Evolutionary conservation across 2,113 vertebrate genomes (phyloP), one percentile per base, ranked within the genome.

Genomic region (Coregonus clupeaformis): DNA sequence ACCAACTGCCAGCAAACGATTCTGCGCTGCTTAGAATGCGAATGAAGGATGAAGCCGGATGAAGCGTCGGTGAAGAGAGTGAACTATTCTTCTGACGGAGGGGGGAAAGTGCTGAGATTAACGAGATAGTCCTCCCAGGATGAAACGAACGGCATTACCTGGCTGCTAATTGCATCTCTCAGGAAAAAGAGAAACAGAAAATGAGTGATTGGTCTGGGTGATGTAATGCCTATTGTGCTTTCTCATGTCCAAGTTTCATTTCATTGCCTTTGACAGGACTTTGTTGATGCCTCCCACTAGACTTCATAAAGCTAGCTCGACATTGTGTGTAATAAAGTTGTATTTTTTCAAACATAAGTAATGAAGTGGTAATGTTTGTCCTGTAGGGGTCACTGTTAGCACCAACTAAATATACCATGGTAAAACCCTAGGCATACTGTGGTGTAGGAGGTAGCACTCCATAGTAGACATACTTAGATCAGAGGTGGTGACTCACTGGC

Each of bases 151-250:
- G 57, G 83, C 75, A 84, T 83, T 77, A 84, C 77, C 80, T 78
- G 80, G 67, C 72, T 74, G 86, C 83, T 91, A 89, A 91, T 89
- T 89, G 84, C 78, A 77, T 91, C 87, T 87, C 88, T 86, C 59
- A 72, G 87, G 89, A 74, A 89, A 73, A 65, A 29, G 27, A 29
- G 16, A 65, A 65, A 29, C 4, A 20, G 11, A 27, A 65, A 65
- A 11, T 29, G 27, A 30, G 6, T 65, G 9, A 3, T 6, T 65
- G 12, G 27, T 65, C 5, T 65, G 27, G 62, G 63, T 18, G 27
- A 13, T 65, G 11, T 3, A 55, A 55, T 18, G 52, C 52, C 57
- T 24, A 16, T n/a, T 7, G 6, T 24, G 18, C 4, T 22, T n/a
- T 60, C 9, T 60, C 6, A 22, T 60, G 57, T 52, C 6, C 12